phyloP scores from a whole-genome alignment of 2,888 invertebrate species.

The Nematopogon swammerdamellus region DNA sequence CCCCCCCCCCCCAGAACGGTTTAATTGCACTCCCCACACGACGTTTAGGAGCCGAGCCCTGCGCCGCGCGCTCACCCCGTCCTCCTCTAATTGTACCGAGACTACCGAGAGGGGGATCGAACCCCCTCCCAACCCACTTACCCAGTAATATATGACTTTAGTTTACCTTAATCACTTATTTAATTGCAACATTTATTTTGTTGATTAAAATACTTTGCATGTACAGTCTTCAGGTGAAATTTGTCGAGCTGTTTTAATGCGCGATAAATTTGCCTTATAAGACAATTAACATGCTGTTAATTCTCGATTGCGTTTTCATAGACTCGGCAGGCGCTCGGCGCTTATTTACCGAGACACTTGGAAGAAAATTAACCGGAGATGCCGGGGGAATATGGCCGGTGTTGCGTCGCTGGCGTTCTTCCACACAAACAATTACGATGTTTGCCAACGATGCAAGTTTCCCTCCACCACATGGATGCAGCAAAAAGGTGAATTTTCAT shows the following conservation, averaged over 20 bases:
- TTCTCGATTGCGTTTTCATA: background rate
- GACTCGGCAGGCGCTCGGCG: background rate
- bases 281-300: background rate
- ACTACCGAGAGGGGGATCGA: background rate
- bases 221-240: slow-evolving; percentile 17
- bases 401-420: too few relatives aligned
- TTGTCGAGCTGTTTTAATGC: background rate
- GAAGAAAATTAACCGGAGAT: too few relatives aligned
- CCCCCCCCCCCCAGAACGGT: background rate
- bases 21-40: background rate
- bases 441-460: too few relatives aligned
- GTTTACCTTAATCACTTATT: slow-evolving; percentile 52
- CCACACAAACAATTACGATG: too few relatives aligned
- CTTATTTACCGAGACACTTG: background rate
- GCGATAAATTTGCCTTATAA: background rate
- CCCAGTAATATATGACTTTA: slow-evolving; percentile 43
- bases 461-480: too few relatives aligned
- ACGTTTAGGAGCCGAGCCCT: background rate
- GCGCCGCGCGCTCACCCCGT: background rate
- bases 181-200: slow-evolving; percentile 53
- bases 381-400: too few relatives aligned
- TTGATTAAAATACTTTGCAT: slow-evolving; percentile 48
- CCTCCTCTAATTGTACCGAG: background rate
- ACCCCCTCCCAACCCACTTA: slow-evolving; percentile 28
- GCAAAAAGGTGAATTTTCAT: too few relatives aligned